phyloP scores from a whole-genome alignment of 2,797 vertebrate species.

The Ceyx erithaca region DNA sequence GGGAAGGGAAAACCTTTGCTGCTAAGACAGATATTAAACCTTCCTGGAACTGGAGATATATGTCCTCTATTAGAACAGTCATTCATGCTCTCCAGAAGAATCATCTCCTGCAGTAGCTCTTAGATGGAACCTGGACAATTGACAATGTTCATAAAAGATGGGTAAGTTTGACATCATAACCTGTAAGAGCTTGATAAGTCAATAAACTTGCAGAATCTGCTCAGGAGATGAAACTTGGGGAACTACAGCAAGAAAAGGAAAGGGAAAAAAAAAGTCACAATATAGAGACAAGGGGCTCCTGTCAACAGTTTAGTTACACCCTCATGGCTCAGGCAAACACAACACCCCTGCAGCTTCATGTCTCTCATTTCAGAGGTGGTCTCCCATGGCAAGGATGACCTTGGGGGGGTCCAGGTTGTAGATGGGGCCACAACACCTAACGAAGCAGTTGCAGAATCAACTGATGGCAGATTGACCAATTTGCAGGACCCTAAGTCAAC shows the following conservation, averaged over 20 bases:
- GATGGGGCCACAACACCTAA: accelerated
- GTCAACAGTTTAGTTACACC: not conserved
- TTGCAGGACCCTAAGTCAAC: not conserved
- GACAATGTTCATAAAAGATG: constrained; percentile 31
- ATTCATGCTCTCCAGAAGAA: not conserved
- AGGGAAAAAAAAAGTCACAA: not conserved
- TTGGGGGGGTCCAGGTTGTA: accelerated
- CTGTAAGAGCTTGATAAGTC: not conserved
- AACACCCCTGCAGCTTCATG: not conserved
- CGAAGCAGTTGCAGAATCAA: not conserved
- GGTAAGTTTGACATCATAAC: not conserved
- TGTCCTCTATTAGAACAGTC: not conserved
- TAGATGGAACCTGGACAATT: not conserved
- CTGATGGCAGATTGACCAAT: accelerated
- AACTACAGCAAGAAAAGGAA: not conserved
- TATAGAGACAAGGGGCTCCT: not conserved
- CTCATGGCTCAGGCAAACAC: not conserved
- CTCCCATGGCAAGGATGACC: not conserved
- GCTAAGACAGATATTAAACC: constrained; percentile 10
- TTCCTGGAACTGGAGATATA: constrained; percentile 21
- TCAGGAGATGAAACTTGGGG: not conserved
- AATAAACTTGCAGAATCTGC: not conserved
- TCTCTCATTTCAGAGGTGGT: not conserved
- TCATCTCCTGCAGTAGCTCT: not conserved
- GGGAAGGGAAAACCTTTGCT: not conserved